These are phyloP conservation scores for Mallotus villosus DNA, from an alignment of 2,797 vertebrate genomes.

Conservation along the genomic window DNA sequence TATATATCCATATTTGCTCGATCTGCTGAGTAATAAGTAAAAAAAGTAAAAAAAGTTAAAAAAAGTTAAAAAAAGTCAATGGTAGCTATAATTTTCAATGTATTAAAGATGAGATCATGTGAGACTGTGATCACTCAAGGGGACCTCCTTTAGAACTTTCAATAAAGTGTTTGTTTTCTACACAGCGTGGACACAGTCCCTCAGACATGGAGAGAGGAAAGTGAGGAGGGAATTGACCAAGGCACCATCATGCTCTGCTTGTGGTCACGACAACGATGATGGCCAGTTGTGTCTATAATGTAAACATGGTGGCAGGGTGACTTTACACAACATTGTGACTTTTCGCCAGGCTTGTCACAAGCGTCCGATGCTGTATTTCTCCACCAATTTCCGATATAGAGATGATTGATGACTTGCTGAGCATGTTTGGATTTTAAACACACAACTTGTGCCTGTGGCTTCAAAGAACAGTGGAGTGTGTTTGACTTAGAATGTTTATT, in stretches of 20 bases:
- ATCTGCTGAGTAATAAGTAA: no score
- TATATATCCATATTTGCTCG: no score
- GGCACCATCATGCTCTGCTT: constrained; percentile 16
- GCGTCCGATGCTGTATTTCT: constrained; percentile 6
- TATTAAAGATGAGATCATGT: no score
- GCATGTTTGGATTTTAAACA: constrained; percentile 69
- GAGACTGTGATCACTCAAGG: no score
- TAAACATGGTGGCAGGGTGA: constrained; percentile 52
- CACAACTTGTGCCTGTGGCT: constrained; percentile 4
- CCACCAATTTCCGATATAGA: constrained; percentile 39
- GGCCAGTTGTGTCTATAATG: constrained; percentile 46
- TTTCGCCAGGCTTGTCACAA: not conserved
- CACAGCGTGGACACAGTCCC: not conserved
- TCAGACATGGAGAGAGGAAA: not conserved
- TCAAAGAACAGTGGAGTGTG: not conserved
- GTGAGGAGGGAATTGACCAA: constrained; percentile 19
- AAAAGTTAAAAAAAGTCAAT: no score
- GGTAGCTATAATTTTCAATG: no score
- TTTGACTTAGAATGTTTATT: constrained; percentile 29
- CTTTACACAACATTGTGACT: not conserved
- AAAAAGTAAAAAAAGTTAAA: no score
- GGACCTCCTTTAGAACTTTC: no score
- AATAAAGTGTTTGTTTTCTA: not conserved
- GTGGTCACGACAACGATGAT: constrained; percentile 23
- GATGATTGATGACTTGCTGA: constrained; percentile 13